A percentile compares a stretch with the other conserved stretches of the same genome.
These are phyloP conservation scores for Scaptomyza flava DNA, from an alignment of 2,888 invertebrate species.

Conservation along the genomic window DNA sequence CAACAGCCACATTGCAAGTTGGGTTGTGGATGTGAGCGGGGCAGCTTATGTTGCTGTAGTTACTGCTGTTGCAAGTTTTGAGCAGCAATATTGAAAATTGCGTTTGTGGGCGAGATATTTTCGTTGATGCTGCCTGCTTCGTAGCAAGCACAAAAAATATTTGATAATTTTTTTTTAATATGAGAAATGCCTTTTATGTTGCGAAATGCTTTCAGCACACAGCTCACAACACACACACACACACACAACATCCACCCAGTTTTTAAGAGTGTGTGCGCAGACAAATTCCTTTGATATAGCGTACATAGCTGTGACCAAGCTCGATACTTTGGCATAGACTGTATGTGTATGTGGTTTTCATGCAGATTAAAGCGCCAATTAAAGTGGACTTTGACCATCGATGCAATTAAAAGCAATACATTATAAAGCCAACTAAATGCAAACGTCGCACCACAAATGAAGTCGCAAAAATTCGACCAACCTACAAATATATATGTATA, in stretches of 20 bases:
- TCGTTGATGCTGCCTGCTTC: conserved; percentile 36
- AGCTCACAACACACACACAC: neutral
- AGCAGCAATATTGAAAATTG: conserved; percentile 75
- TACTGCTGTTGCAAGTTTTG: conserved; percentile 24
- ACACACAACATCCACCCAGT: neutral
- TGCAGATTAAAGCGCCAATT: conserved; percentile 52
- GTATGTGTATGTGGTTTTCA: conserved; percentile 15
- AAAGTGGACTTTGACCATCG: conserved; percentile 25
- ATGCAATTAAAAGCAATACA: conserved; percentile 68
- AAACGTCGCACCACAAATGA: conserved; percentile 51
- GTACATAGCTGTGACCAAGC: conserved; percentile 31
- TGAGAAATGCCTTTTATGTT: conserved; percentile 67
- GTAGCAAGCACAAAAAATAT: conserved; percentile 67
- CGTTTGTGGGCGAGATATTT: conserved; percentile 70
- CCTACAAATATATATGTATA: neutral
- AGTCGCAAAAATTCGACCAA: conserved; percentile 47
- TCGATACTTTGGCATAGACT: conserved; percentile 29
- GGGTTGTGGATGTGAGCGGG: neutral
- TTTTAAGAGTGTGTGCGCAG: conserved; percentile 6
- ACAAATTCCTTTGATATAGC: conserved; percentile 61
- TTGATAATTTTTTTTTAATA: conserved; percentile 74
- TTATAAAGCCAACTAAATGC: conserved; percentile 68
- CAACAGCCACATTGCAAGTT: conserved; percentile 37
- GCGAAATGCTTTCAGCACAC: conserved; percentile 50
- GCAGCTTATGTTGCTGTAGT: neutral